Base-by-base conservation (phyloP, 2,113 vertebrate genomes). In the Myotis brandtii region DNA sequence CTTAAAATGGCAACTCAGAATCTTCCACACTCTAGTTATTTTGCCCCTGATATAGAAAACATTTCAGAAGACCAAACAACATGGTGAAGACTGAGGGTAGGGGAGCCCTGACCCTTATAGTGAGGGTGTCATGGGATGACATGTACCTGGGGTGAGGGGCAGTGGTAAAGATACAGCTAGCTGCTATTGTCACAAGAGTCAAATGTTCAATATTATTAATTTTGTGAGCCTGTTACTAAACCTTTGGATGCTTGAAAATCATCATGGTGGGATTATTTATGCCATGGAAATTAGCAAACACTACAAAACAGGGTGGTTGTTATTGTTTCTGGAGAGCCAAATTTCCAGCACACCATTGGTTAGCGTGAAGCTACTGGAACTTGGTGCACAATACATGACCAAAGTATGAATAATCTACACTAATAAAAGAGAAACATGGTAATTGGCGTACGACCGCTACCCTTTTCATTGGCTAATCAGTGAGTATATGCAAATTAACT, bases 1-100 rank as follows among this genome's bases (percentile, higher is more conserved):
- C 48, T 95, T 88, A 82, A 95, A 69, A 94, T 30, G 62, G 2
- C 69, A 79, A 94, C 66, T 56, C n/a, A 91, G 20, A 91, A 86
- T 82, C 75, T 94, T 79, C 32, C 34, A 88, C 11, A 79, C 93
- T 82, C 27, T 76, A 81, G 20, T 76, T 66, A 91, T 79, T 77
- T 40, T 94, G 32, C 66, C 56, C 75, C 14, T 86, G 34, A 18
- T 48, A 93, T 12, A 72, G 32, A 77, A 92, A 81, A 91, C 18
- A 82, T 77, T 72, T 37, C 59, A 94, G 43, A 94, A 88, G 17
- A 86, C 3, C 27, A 95, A 94, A 94, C 18, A 92, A 43, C 34
- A 56, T 56, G 30, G 37, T 50, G 32, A 94, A 81, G 25, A 37
- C 37, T 67, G 23, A 56, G 14, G 27, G 34, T 34, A n/a, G 32